A percentile compares a stretch with the other conserved stretches of the same genome.
These are phyloP conservation scores for Limenitis camilla DNA, from an alignment of 2,888 invertebrate species.

Conservation along the genomic window DNA sequence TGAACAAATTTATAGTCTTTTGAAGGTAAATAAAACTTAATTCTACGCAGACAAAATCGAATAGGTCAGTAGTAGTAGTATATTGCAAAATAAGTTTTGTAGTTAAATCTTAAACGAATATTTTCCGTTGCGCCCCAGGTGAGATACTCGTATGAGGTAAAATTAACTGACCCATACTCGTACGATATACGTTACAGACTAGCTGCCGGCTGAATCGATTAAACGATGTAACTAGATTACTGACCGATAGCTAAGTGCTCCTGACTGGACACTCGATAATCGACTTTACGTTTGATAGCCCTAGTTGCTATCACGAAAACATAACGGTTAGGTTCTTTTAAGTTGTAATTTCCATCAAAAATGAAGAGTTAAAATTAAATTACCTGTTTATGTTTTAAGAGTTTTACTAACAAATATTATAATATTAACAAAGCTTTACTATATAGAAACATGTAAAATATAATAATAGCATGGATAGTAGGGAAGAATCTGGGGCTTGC, in stretches of 20 bases:
- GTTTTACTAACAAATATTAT: too few relatives aligned
- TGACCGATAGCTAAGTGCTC: slow-evolving; percentile 59
- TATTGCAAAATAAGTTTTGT: too few relatives aligned
- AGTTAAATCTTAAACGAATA: slow-evolving; percentile 1
- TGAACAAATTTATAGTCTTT: too few relatives aligned
- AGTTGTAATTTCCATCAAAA: neutral
- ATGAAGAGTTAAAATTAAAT: too few relatives aligned
- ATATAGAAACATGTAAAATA: too few relatives aligned
- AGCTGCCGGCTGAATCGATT: slow-evolving; percentile 52
- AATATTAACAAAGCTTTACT: too few relatives aligned
- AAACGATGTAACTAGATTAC: slow-evolving; percentile 59
- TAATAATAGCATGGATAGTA: too few relatives aligned
- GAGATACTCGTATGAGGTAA: slow-evolving; percentile 19
- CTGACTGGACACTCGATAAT: slow-evolving; percentile 43
- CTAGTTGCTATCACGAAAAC: slow-evolving; percentile 7
- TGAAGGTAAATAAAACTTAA: too few relatives aligned
- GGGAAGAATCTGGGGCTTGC: too few relatives aligned
- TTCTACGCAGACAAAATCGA: too few relatives aligned
- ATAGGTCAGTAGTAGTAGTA: too few relatives aligned
- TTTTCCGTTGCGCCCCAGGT: slow-evolving; percentile 15
- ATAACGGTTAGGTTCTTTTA: neutral
- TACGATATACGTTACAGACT: slow-evolving; percentile 22
- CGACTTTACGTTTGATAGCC: slow-evolving; percentile 15
- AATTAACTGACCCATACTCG: slow-evolving; percentile 7
- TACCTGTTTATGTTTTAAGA: too few relatives aligned